These are phyloP conservation scores for Spondyliosoma cantharus DNA, from an alignment of 2,797 vertebrate genomes.

Conservation along the genomic window DNA sequence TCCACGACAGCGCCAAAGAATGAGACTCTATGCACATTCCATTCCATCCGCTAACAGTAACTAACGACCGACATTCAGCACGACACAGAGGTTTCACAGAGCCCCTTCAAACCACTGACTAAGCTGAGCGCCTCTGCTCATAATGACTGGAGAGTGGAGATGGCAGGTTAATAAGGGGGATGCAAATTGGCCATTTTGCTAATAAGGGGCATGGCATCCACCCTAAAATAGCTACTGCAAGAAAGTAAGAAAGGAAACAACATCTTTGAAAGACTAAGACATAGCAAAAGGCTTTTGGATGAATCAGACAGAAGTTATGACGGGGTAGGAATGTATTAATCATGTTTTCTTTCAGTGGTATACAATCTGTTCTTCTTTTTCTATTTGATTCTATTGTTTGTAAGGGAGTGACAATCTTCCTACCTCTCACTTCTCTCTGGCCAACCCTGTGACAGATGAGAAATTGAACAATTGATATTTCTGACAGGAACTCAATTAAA, in stretches of 20 bases:
- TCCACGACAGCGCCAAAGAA: too few species aligned
- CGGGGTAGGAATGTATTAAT: neutral
- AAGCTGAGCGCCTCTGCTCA: too few species aligned
- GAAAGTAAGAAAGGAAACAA: neutral
- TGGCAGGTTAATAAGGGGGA: too few species aligned
- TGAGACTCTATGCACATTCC: too few species aligned
- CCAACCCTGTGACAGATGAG: constrained; percentile 61
- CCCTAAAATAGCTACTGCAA: neutral
- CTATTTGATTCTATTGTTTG: neutral
- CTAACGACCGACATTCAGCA: too few species aligned
- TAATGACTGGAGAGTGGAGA: too few species aligned
- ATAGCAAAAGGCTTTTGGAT: neutral
- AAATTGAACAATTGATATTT: constrained; percentile 76
- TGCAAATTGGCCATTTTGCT: too few species aligned
- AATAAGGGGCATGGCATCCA: too few species aligned
- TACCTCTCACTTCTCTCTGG: constrained; percentile 28
- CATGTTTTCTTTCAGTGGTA: neutral
- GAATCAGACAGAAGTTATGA: constrained; percentile 6
- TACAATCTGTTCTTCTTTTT: constrained; percentile 8
- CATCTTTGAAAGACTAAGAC: neutral
- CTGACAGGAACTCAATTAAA: constrained; percentile 77
- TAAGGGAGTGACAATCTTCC: constrained; percentile 37
- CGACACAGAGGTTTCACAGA: too few species aligned
- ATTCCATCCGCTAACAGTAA: too few species aligned
- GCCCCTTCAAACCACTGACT: too few species aligned